Conservation (phyloP, 2,888 invertebrate species). For the Serrognathus titanus region DNA sequence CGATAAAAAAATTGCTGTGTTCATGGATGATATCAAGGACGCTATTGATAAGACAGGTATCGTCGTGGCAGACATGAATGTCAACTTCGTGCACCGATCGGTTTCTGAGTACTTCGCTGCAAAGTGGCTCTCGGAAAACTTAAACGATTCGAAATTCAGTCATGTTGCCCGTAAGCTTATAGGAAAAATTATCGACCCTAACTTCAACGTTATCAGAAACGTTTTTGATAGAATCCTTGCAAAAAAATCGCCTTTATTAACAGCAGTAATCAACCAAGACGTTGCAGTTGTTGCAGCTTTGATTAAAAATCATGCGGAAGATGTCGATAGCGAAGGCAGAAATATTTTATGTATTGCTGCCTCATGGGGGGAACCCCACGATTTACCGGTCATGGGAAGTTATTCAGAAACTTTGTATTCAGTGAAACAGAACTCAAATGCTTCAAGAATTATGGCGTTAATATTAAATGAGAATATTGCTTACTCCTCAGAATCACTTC, state of each 20-base stretch:
- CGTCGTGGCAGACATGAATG: background rate
- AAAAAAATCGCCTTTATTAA: slow-evolving; percentile 6
- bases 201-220: slow-evolving; percentile 6
- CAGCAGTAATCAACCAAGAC: slow-evolving; percentile 11
- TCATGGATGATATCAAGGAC: background rate
- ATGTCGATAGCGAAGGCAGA: too few relatives aligned
- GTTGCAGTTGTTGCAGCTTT: background rate
- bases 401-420: too few relatives aligned
- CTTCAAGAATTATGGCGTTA: too few relatives aligned
- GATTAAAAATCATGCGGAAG: background rate
- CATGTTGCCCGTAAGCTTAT: background rate
- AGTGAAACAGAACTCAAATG: too few relatives aligned
- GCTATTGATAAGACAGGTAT: slow-evolving; percentile 7
- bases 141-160: background rate
- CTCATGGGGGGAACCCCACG: too few relatives aligned
- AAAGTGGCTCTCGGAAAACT: slow-evolving; percentile 4
- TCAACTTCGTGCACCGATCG: slow-evolving; percentile 9
- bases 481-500: too few relatives aligned
- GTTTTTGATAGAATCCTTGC: slow-evolving; percentile 12
- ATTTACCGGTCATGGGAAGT: too few relatives aligned
- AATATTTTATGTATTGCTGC: too few relatives aligned
- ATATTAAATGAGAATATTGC: too few relatives aligned
- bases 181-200: slow-evolving; percentile 6
- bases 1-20: background rate
- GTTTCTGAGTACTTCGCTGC: slow-evolving; percentile 12